These are phyloP conservation scores for Cataglyphis rosenhaueri DNA, from an alignment of 2,888 invertebrate species.

Conservation along the genomic window DNA sequence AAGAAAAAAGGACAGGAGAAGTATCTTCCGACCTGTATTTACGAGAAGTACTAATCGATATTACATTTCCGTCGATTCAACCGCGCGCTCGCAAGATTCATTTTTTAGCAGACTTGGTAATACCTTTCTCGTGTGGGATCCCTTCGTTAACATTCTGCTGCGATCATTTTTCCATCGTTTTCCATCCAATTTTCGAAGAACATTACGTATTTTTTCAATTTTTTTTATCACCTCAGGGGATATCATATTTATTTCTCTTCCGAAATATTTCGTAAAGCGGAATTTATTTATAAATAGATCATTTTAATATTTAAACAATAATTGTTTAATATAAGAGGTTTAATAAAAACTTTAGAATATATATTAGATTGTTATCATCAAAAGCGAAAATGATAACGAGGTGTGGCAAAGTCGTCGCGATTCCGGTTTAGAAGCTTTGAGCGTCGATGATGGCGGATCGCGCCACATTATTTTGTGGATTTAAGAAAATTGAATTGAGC, in stretches of 20 bases:
- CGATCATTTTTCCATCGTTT: conserved; percentile 18
- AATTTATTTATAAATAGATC: neutral
- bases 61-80: conserved; percentile 49
- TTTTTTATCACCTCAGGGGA: neutral
- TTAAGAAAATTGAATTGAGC: conserved; percentile 66
- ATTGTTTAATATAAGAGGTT: neutral
- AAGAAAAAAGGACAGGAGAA: conserved; percentile 44
- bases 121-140: conserved; percentile 29
- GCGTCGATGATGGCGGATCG: conserved; percentile 10
- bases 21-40: conserved; percentile 44
- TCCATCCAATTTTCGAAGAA: conserved; percentile 14
- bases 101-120: conserved; percentile 48
- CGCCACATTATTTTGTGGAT: conserved; percentile 54
- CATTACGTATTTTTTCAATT: conserved; percentile 8
- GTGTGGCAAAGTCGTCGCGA: neutral
- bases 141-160: neutral
- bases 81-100: conserved; percentile 41
- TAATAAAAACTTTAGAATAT: neutral
- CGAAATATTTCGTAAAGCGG: neutral
- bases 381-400: neutral
- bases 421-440: neutral
- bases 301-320: neutral
- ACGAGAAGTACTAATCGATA: conserved; percentile 49
- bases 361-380: neutral
- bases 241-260: neutral